Percentiles rank a stretch among this genome's conserved stretches.
phyloP scores from a whole-genome alignment of 2,113 vertebrate genomes.

The Syngnathus scovelli region DNA sequence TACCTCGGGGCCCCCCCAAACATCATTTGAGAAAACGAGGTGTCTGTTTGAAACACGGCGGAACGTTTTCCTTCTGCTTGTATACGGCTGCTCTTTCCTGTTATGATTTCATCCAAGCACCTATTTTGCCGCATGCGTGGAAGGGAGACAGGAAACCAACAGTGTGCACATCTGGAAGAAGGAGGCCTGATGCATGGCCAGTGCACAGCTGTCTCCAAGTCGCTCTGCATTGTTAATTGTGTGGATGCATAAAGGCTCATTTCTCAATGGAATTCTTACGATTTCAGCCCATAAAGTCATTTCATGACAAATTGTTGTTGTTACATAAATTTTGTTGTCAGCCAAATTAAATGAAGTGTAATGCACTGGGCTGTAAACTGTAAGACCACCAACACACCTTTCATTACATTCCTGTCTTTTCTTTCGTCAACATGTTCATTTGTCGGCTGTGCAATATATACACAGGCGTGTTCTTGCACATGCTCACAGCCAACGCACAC shows the following conservation, averaged over 20 bases:
- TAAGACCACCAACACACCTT: too few species aligned
- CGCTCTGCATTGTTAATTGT: slow-evolving; percentile 16
- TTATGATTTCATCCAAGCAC: slow-evolving; percentile 57
- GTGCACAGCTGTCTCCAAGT: slow-evolving; percentile 32
- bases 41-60: slow-evolving; percentile 34
- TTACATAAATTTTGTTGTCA: too few species aligned
- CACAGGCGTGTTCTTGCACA: too few species aligned
- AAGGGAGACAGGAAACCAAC: slow-evolving; percentile 7
- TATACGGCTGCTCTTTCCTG: slow-evolving; percentile 37
- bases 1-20: neutral
- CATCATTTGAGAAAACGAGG: slow-evolving; percentile 16
- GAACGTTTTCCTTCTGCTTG: slow-evolving; percentile 34
- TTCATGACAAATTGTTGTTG: too few species aligned
- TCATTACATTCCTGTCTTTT: too few species aligned
- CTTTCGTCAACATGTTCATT: too few species aligned
- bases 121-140: slow-evolving; percentile 24
- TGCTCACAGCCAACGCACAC: neutral
- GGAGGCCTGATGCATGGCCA: slow-evolving; percentile 26
- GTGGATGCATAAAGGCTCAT: slow-evolving; percentile 3
- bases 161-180: slow-evolving; percentile 60
- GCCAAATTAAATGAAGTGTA: too few species aligned
- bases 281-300: too few species aligned
- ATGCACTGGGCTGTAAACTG: too few species aligned
- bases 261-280: too few species aligned
- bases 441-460: too few species aligned